Conservation (phyloP, 1,140 invertebrate genomes). For the Popillia japonica region DNA sequence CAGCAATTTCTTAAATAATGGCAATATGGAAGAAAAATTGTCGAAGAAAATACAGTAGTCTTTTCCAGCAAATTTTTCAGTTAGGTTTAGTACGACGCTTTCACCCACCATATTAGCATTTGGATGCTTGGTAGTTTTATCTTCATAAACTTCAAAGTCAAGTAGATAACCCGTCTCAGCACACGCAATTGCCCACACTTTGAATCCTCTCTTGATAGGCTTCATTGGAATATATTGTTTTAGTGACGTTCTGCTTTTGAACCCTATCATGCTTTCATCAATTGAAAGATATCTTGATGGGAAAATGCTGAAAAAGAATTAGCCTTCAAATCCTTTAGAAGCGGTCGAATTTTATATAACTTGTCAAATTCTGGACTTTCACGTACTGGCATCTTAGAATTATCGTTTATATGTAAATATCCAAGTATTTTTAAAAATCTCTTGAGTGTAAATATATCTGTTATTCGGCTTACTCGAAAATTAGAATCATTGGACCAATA, state of each 20-base stretch:
- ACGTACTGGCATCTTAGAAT: conserved; percentile 51
- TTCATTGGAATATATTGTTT: too few species aligned
- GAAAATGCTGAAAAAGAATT: too few species aligned
- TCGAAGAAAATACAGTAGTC: background rate
- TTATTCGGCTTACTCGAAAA: too few species aligned
- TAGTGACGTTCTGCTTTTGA: conserved; percentile 50
- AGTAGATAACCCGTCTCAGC: conserved; percentile 29
- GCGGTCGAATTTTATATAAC: conserved; percentile 56
- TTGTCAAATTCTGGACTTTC: conserved; percentile 54
- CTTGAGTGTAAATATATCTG: too few species aligned
- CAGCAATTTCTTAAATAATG: background rate
- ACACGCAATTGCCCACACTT: too few species aligned
- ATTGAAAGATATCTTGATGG: conserved; percentile 45
- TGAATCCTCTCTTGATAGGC: too few species aligned
- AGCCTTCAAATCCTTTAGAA: too few species aligned
- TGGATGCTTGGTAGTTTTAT: background rate
- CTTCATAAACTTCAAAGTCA: conserved; percentile 22
- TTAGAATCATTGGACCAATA: too few species aligned
- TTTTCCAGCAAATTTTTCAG: background rate
- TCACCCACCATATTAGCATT: too few species aligned
- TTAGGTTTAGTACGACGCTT: too few species aligned
- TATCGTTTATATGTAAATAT: conserved; percentile 56
- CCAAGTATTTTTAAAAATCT: conserved; percentile 33
- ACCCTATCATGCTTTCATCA: conserved; percentile 58
- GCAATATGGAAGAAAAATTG: too few species aligned